A percentile compares a stretch with the other conserved stretches of the same genome.
Evolutionary conservation across 2,113 vertebrate genomes (phyloP).

Genomic region (Mus spicilegus): DNA sequence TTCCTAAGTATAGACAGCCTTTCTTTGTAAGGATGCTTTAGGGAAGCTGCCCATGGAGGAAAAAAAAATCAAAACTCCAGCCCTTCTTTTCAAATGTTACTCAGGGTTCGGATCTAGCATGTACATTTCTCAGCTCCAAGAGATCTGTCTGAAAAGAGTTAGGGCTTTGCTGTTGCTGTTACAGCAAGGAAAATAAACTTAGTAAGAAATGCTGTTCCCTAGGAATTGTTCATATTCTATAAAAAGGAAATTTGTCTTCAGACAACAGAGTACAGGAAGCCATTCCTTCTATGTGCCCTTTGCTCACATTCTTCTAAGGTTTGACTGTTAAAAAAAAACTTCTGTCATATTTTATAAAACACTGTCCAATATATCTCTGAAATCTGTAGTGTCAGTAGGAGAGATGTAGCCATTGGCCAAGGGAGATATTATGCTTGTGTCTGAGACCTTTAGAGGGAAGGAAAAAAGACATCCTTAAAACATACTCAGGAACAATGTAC

Average conservation of each 20-base stretch:
- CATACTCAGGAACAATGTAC: neutral
- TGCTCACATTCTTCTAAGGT: slow-evolving; percentile 51
- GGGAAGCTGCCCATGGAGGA: slow-evolving; percentile 3
- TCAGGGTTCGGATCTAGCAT: neutral
- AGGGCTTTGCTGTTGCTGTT: slow-evolving; percentile 36
- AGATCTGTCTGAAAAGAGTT: neutral
- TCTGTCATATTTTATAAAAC: slow-evolving; percentile 49
- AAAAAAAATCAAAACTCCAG: slow-evolving; percentile 19
- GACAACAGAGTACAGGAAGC: slow-evolving; percentile 48
- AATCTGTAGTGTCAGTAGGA: neutral
- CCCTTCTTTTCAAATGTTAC: neutral
- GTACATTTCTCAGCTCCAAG: slow-evolving; percentile 15
- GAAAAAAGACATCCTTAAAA: neutral
- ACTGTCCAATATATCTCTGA: slow-evolving; percentile 1
- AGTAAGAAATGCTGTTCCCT: slow-evolving; percentile 35
- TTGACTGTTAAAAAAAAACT: slow-evolving; percentile 40
- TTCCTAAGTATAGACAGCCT: slow-evolving; percentile 41
- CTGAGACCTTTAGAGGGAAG: neutral
- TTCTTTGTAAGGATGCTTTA: slow-evolving; percentile 40
- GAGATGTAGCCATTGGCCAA: neutral
- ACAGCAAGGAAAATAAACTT: neutral
- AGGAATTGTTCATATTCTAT: slow-evolving; percentile 56
- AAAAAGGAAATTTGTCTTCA: slow-evolving; percentile 64
- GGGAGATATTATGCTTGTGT: neutral
- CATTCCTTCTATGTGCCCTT: slow-evolving; percentile 9